These are phyloP conservation scores for Caenorhabditis sinica DNA, from an alignment of 2,888 invertebrate genomes.

Conservation along the genomic window DNA sequence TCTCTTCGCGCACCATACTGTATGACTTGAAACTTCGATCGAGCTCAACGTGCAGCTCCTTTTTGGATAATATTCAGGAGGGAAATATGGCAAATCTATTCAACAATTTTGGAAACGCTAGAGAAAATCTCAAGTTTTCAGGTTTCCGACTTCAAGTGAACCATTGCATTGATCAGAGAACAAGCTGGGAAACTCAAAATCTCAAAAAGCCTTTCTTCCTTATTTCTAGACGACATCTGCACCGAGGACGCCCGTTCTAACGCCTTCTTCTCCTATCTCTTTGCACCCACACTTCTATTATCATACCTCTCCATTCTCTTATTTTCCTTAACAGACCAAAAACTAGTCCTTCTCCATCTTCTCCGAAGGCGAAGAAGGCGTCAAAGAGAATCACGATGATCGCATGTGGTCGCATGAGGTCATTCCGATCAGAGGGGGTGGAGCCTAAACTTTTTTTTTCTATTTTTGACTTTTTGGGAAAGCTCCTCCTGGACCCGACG, in stretches of 20 bases:
- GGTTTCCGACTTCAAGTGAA: too few species aligned
- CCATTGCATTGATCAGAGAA: too few species aligned
- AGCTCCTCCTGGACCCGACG: not conserved
- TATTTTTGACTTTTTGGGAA: not conserved
- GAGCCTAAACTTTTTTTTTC: slow-evolving; percentile 30
- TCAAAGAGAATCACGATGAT: slow-evolving; percentile 35
- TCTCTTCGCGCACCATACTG: not conserved
- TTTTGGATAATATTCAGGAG: too few species aligned
- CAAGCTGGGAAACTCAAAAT: not conserved
- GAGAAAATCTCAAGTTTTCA: too few species aligned
- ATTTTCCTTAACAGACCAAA: slow-evolving; percentile 32
- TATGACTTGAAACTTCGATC: too few species aligned
- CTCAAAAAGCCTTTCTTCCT: not conserved
- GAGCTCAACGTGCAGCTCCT: too few species aligned
- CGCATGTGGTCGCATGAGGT: slow-evolving; percentile 61
- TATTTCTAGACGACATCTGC: not conserved
- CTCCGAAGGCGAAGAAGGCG: slow-evolving; percentile 10
- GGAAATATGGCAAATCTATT: too few species aligned
- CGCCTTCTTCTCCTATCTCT: slow-evolving; percentile 1
- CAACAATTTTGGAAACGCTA: too few species aligned
- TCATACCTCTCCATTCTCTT: not conserved
- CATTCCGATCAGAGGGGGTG: slow-evolving; percentile 47
- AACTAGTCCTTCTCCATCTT: slow-evolving; percentile 39
- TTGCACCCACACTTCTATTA: not conserved
- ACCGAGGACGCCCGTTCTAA: slow-evolving; percentile 7